A percentile compares a stretch with the other conserved stretches of the same genome.
These are phyloP conservation scores for Exocentrus adspersus DNA, from an alignment of 2,888 invertebrate genomes.

Conservation along the genomic window DNA sequence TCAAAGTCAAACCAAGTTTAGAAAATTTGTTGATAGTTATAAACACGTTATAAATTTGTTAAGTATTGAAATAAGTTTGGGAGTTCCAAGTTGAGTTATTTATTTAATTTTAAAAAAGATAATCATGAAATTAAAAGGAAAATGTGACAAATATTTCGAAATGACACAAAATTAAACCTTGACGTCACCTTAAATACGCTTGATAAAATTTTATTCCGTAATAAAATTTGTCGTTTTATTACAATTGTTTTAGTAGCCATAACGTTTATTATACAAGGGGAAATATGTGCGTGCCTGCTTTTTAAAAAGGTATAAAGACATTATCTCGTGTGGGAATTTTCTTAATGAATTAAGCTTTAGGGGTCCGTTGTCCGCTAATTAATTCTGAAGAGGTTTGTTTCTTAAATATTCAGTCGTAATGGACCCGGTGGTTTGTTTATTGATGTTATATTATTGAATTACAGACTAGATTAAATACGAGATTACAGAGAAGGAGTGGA, in stretches of 20 bases:
- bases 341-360: slow-evolving; percentile 33
- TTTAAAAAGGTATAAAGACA: slow-evolving; percentile 37
- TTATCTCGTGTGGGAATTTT: slow-evolving; percentile 29
- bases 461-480: no score
- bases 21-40: no score
- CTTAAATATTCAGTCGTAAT: neutral
- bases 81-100: no score
- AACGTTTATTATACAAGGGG: slow-evolving; percentile 42
- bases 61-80: no score
- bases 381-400: neutral
- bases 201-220: slow-evolving; percentile 56
- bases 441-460: no score
- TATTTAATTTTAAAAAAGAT: no score
- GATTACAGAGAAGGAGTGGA: no score
- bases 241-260: slow-evolving; percentile 47
- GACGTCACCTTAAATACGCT: slow-evolving; percentile 50
- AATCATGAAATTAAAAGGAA: no score
- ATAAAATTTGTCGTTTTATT: slow-evolving; percentile 57
- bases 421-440: neutral
- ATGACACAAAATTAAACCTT: no score
- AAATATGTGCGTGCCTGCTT: slow-evolving; percentile 38
- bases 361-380: slow-evolving; percentile 8
- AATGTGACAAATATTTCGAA: no score
- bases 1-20: no score
- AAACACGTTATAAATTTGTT: no score